A percentile compares a stretch with the other conserved stretches of the same genome.
These are phyloP conservation scores for Leptinotarsa haldemani DNA, from an alignment of 2,888 invertebrate species.

Conservation along the genomic window DNA sequence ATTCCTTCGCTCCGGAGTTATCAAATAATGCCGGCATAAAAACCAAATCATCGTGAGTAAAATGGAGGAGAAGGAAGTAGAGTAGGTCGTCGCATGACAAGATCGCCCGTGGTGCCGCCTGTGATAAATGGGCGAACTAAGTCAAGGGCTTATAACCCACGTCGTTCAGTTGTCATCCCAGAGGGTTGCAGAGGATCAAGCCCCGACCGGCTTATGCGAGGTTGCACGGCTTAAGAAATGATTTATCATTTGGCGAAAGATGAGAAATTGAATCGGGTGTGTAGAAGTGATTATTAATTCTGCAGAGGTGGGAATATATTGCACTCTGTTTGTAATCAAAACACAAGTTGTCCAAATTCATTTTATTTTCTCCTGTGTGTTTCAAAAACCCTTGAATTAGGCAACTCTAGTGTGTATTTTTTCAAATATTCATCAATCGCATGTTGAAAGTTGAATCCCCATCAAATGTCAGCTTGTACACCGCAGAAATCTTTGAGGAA, in stretches of 20 bases:
- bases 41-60: background rate
- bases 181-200: constrained; percentile 20
- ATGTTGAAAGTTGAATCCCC: too few relatives aligned
- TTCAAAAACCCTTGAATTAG: too few relatives aligned
- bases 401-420: too few relatives aligned
- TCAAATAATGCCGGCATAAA: background rate
- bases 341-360: too few relatives aligned
- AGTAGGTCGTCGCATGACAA: constrained; percentile 10
- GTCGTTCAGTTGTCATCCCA: constrained; percentile 28
- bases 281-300: background rate
- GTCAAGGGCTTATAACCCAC: constrained; percentile 25
- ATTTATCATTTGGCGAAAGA: constrained; percentile 20
- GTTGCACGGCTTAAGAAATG: constrained; percentile 19
- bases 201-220: constrained; percentile 9
- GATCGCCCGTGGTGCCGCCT: constrained; percentile 10
- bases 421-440: too few relatives aligned
- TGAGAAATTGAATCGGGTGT: constrained; percentile 4
- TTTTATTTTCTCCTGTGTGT: too few relatives aligned
- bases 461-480: too few relatives aligned
- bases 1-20: background rate
- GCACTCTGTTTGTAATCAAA: background rate
- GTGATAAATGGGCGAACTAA: constrained; percentile 29
- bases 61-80: background rate
- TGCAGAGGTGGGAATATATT: background rate
- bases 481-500: too few relatives aligned